Percentiles rank a stretch among this genome's conserved stretches.
These are phyloP conservation scores for Protaetia brevitarsis DNA, from an alignment of 1,140 invertebrate species.

Conservation along the genomic window DNA sequence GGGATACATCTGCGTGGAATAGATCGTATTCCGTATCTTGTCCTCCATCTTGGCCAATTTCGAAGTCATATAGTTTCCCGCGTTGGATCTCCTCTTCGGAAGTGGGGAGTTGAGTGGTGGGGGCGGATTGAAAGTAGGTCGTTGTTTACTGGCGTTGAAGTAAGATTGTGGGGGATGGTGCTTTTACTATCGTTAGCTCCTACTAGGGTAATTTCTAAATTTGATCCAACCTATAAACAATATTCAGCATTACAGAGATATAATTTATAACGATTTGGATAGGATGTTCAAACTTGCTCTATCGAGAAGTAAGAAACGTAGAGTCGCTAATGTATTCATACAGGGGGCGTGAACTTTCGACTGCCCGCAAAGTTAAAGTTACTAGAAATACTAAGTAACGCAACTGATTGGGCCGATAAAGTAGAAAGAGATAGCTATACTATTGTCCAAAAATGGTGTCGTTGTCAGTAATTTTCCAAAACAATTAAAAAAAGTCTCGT, in stretches of 20 bases:
- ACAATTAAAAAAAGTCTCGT: too few relatives aligned
- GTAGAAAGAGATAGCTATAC: too few relatives aligned
- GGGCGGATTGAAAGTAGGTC: background rate
- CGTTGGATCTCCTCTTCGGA: constrained; percentile 28
- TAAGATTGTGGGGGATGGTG: background rate
- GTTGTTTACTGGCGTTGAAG: background rate
- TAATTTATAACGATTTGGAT: too few relatives aligned
- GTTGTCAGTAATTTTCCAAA: too few relatives aligned
- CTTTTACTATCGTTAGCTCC: constrained; percentile 28
- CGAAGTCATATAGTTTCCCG: constrained; percentile 22
- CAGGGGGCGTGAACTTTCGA: too few relatives aligned
- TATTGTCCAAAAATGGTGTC: too few relatives aligned
- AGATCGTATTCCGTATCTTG: constrained; percentile 30
- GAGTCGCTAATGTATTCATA: too few relatives aligned
- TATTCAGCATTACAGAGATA: background rate
- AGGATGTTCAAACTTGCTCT: too few relatives aligned
- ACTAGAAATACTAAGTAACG: too few relatives aligned
- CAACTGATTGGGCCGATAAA: too few relatives aligned
- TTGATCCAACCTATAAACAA: constrained; percentile 36
- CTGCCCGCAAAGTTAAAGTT: too few relatives aligned
- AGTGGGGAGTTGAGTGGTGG: background rate
- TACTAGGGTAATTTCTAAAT: constrained; percentile 62
- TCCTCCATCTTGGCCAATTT: constrained; percentile 29
- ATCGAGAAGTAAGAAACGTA: too few relatives aligned
- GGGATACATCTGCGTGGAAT: constrained; percentile 25